Evolutionary conservation across 2,888 invertebrate species (phyloP), one percentile per base, ranked within the genome.

Genomic region (Sminthurinus aureus): DNA sequence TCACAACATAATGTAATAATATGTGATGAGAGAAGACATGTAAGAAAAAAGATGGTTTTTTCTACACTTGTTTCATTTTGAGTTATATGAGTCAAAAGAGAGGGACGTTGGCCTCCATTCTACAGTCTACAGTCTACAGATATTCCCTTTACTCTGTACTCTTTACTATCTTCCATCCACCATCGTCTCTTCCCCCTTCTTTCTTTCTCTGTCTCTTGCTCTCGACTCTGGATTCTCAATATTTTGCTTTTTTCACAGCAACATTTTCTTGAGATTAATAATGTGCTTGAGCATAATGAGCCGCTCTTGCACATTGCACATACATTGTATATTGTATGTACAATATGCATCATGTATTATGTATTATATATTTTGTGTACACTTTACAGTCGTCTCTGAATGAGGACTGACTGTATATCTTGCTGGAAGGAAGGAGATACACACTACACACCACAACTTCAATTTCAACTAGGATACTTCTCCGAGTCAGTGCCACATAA

Each of bases 221-320:
- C 11, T 58, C 20, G 66, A 66, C 20, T 66, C 15, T 20, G 20
- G 20, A n/a, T 58, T 67, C 11, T 22, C 67, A 67, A 67, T 67
- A 18, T 79, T 18, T 67, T 67, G 79, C 52, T 74, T 26, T 74
- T 74, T 83, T 74, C 74, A 79, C 38, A 79, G 52, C 66, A 83
- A 75, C 83, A 79, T 83, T 83, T 80, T 80, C 67, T n/a, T n/a
- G n/a, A 80, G 83, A 83, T 83, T 83, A 83, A 83, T 83, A 83
- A 80, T 83, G 83, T 83, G 83, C 80, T 83, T 83, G 79, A 75
- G 80, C 80, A 83, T 83, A 83, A 83, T 83, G 83, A 83, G 83
- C 83, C 78, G 83, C 79, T 83, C 80, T 83, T 83, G 80, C 38
- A 38, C 38, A 38, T 38, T n/a, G n/a, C n/a, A n/a, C n/a, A 6